Evolutionary conservation across 2,113 vertebrate species (phyloP).

Genomic region (Barbus barbus): DNA sequence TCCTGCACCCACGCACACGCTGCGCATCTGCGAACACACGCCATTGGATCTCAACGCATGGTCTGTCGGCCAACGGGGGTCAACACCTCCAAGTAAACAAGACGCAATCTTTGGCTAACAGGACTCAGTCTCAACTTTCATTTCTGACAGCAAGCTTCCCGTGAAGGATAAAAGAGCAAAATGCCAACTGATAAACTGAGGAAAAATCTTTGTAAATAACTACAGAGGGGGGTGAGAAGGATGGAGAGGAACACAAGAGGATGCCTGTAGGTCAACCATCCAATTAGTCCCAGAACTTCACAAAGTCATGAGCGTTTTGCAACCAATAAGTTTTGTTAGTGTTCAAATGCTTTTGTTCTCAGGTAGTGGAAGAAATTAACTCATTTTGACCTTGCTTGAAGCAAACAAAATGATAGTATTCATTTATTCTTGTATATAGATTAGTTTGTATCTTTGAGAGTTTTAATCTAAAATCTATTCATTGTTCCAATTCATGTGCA

Average conservation of each 20-base stretch:
- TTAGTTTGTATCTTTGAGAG: not conserved
- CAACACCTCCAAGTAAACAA: constrained; percentile 46
- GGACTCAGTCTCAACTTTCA: constrained; percentile 38
- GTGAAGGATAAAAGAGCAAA: constrained; percentile 32
- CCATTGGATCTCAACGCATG: constrained; percentile 22
- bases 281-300: not conserved
- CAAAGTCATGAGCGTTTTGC: not conserved
- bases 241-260: constrained; percentile 1
- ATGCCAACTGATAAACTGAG: constrained; percentile 25
- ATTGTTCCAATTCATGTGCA: not conserved
- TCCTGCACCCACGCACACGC: constrained; percentile 12
- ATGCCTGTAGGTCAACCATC: constrained; percentile 31
- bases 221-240: constrained; percentile 2
- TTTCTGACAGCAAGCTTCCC: constrained; percentile 13
- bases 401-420: not conserved
- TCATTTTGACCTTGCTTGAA: not conserved
- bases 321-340: not conserved
- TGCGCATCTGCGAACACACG: not conserved
- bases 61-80: constrained; percentile 44
- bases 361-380: not conserved
- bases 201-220: constrained; percentile 14
- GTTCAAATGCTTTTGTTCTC: not conserved
- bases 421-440: not conserved
- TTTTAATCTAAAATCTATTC: not conserved
- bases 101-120: constrained; percentile 36